Percentiles rank a stretch among this genome's conserved stretches.
phyloP scores from a whole-genome alignment of 1,140 invertebrate genomes.

The Lanistes nyassanus region DNA sequence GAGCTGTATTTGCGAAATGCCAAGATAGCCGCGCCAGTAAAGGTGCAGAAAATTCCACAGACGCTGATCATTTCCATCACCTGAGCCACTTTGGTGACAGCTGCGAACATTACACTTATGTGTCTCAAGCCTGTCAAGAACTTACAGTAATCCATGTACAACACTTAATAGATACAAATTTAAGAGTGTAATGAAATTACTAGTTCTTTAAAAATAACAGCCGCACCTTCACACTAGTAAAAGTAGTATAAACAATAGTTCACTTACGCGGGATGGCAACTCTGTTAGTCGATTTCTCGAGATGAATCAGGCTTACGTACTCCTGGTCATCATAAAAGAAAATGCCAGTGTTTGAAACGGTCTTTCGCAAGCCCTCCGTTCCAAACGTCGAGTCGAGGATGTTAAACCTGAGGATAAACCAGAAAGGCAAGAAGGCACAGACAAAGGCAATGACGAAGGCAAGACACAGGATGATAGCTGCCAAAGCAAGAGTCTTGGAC shows the following conservation, averaged over 20 bases:
- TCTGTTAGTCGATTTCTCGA: conserved; percentile 15
- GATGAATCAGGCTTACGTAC: conserved; percentile 11
- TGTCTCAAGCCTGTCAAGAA: not conserved
- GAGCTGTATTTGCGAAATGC: conserved; percentile 20
- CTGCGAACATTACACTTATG: no score
- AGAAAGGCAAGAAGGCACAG: conserved; percentile 13
- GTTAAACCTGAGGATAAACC: conserved; percentile 14
- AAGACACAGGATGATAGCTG: conserved; percentile 10
- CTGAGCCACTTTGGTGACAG: conserved; percentile 11
- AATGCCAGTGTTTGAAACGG: not conserved
- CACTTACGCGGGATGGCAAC: conserved; percentile 13
- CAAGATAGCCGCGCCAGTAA: conserved; percentile 8
- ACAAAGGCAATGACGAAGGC: not conserved
- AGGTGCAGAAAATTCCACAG: conserved; percentile 4
- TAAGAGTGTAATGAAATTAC: not conserved
- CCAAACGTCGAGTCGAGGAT: conserved; percentile 11
- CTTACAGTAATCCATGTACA: not conserved
- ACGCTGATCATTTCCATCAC: conserved; percentile 20
- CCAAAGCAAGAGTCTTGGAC: conserved; percentile 11
- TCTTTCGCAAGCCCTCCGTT: not conserved
- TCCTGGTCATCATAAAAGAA: conserved; percentile 14
- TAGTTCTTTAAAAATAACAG: no score
- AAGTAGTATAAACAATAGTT: not conserved
- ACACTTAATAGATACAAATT: not conserved
- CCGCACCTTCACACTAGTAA: not conserved